phyloP scores from a whole-genome alignment of 1,140 invertebrate species.

The Pissodes strobi region DNA sequence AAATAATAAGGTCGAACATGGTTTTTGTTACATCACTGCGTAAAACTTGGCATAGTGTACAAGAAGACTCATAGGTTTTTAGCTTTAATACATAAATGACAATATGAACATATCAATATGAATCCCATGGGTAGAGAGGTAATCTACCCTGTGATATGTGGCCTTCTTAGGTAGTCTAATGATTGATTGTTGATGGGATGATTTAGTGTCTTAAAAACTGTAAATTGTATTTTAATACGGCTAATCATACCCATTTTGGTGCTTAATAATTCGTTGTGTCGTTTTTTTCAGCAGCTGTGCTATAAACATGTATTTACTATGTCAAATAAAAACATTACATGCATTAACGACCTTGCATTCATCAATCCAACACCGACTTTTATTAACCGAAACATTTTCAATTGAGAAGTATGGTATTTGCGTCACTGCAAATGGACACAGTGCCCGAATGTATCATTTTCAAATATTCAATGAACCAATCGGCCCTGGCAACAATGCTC shows the following conservation, averaged over 20 bases:
- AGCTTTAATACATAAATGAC: conserved; percentile 53
- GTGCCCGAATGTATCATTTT: no score
- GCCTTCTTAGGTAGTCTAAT: conserved; percentile 50
- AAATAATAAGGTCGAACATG: not conserved
- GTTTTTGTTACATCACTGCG: conserved; percentile 18
- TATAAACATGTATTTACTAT: conserved; percentile 44
- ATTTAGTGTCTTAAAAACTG: conserved; percentile 53
- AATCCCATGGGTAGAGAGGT: conserved; percentile 44
- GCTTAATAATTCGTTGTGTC: conserved; percentile 38
- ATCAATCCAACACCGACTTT: no score
- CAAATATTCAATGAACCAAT: no score
- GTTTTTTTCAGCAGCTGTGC: conserved; percentile 47
- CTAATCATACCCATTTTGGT: conserved; percentile 45
- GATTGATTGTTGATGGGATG: conserved; percentile 41
- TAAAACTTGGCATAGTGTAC: conserved; percentile 29
- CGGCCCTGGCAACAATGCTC: no score
- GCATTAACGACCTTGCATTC: not conserved
- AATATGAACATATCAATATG: conserved; percentile 55
- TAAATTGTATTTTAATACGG: conserved; percentile 40
- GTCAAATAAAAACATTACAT: conserved; percentile 35
- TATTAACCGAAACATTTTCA: no score
- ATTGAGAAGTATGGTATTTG: no score
- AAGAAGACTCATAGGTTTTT: conserved; percentile 38
- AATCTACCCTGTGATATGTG: conserved; percentile 53
- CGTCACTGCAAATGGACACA: no score